Base-by-base conservation (phyloP, 92 coral and sea anemone genomes). In the Pocillopora meandrina region DNA sequence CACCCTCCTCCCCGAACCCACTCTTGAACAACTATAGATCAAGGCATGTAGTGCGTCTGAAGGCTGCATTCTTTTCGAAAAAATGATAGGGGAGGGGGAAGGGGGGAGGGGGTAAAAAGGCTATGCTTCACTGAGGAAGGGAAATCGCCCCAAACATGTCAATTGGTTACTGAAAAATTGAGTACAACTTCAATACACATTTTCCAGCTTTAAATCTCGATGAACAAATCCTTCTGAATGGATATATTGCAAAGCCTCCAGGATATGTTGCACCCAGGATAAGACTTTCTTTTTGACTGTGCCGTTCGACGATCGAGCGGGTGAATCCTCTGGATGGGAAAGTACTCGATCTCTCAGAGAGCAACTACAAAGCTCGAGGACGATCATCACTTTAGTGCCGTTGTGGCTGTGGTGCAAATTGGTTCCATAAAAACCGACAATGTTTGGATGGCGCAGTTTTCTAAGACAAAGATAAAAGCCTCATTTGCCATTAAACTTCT, bases 371-470 rank as follows among this genome's bases (percentile, higher is more conserved):
- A 77, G 81, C 71, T 77, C 81, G 57, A 77, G 23, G 31, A 77
- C 70, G 15, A 77, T 77, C 33, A 62, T n/a, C n/a, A n/a, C n/a
- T n/a, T n/a, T n/a, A n/a, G n/a, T n/a, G n/a, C n/a, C n/a, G n/a
- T n/a, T n/a, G n/a, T n/a, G n/a, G n/a, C n/a, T n/a, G n/a, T n/a
- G 70, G 16, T 3, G 81, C 16, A 77, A 57, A 61, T 61, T 31
- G 58, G 81, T 77, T 77, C 81, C 81, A 19, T 61, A 77, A 77
- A 33, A 77, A 56, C n/a, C 62, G 14, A 77, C 71, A 42, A 77
- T 62, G 70, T 65, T 42, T 9, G 81, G 81, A 77, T 77, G 81
- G 10, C 3, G 18, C 56, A 77, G 57, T 12, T 61, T 16, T 35
- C 81, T 77, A 34, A 8, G 36, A 9, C n/a, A 74, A 8, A 74